phyloP scores from a whole-genome alignment of 2,113 vertebrate species.

The Bucco capensis region DNA sequence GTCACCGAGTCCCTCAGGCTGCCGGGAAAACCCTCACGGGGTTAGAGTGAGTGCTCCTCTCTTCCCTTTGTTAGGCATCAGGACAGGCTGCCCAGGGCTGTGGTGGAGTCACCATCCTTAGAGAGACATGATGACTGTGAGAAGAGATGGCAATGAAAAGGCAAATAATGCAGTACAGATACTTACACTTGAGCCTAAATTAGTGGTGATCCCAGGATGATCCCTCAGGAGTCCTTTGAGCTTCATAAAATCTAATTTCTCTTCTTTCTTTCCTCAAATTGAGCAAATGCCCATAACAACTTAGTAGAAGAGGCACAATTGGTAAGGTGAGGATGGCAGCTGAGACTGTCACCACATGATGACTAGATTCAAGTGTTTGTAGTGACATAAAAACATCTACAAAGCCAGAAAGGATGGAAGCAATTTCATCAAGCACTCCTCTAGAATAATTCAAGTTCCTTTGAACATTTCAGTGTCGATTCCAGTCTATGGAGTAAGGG shows the following conservation, averaged over 20 bases:
- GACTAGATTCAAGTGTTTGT: neutral
- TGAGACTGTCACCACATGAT: neutral
- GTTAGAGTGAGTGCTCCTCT: neutral
- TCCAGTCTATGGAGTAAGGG: neutral
- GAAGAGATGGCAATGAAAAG: constrained; percentile 3
- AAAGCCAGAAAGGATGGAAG: neutral
- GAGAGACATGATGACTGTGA: neutral
- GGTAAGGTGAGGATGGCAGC: neutral
- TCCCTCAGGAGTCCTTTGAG: neutral
- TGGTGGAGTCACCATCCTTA: too few relatives aligned
- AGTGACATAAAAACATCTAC: neutral
- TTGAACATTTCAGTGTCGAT: neutral
- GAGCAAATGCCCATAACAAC: neutral
- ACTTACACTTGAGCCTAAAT: neutral
- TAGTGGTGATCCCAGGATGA: neutral
- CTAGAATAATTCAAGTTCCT: neutral
- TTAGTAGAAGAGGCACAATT: neutral
- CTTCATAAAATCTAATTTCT: neutral
- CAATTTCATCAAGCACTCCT: neutral
- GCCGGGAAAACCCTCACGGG: neutral
- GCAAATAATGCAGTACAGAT: neutral
- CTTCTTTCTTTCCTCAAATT: neutral
- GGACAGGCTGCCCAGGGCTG: too few relatives aligned
- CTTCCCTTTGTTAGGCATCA: too few relatives aligned
- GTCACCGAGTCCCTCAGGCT: neutral